A percentile compares a stretch with the other conserved stretches of the same genome.
Evolutionary conservation across 1,140 invertebrate species (phyloP).

Genomic region (Littorina saxatilis): DNA sequence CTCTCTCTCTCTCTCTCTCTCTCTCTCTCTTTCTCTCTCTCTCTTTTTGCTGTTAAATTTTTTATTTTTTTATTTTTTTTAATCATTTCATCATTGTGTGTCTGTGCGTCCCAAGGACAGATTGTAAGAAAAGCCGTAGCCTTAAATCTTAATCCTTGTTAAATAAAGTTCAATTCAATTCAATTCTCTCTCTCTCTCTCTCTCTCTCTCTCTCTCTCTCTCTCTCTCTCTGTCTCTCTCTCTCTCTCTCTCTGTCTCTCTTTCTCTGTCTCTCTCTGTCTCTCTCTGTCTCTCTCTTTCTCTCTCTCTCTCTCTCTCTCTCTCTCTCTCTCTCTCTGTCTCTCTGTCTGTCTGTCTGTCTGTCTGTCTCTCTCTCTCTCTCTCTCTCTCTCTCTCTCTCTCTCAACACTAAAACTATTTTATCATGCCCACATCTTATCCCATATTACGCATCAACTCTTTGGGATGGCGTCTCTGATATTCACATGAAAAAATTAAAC

Average conservation of each 20-base stretch:
- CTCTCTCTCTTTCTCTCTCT: background rate
- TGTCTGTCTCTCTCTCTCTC: background rate
- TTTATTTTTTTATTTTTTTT: background rate
- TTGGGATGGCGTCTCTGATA: no score
- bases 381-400: background rate
- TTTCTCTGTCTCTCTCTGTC: slow-evolving; percentile 3
- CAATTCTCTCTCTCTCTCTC: slow-evolving; percentile 12
- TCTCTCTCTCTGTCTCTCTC: background rate
- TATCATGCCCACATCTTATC: no score
- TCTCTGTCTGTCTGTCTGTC: background rate
- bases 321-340: background rate
- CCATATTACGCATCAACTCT: no score
- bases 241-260: background rate
- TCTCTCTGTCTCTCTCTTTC: background rate
- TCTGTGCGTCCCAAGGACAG: no score
- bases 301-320: background rate
- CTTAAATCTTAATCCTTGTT: no score
- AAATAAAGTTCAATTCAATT: no score
- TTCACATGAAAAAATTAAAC: no score
- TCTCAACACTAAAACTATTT: no score
- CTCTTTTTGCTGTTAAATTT: background rate
- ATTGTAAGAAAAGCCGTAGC: no score
- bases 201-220: slow-evolving; percentile 8
- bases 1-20: background rate
- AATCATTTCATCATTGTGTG: slow-evolving; percentile 7